These are phyloP conservation scores for Tympanoctomys barrerae DNA, from an alignment of 2,797 vertebrate genomes.

Conservation along the genomic window DNA sequence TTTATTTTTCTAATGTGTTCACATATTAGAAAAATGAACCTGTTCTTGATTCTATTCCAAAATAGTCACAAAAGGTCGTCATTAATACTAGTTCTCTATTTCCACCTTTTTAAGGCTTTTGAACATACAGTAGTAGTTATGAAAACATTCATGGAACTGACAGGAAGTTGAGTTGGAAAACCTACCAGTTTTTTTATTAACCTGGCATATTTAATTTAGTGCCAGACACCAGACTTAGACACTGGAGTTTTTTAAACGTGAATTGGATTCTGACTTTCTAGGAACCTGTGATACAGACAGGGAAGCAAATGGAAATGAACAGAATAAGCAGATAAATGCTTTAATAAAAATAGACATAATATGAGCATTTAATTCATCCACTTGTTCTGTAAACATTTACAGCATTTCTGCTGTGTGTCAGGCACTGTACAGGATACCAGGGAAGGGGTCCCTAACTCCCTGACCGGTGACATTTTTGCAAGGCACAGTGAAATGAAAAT, in stretches of 20 bases:
- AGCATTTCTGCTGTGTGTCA: conserved; percentile 16
- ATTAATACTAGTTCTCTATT: not conserved
- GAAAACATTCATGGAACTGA: not conserved
- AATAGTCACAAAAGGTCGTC: not conserved
- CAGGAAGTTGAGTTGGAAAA: not conserved
- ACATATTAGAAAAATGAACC: not conserved
- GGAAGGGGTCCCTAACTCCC: not conserved
- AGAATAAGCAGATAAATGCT: conserved; percentile 11
- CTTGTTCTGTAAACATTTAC: conserved; percentile 35
- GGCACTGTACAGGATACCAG: not conserved
- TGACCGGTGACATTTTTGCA: conserved; percentile 13
- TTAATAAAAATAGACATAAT: conserved; percentile 39
- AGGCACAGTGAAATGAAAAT: not conserved
- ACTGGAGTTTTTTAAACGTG: not conserved
- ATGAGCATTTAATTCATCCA: conserved; percentile 26
- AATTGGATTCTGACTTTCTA: conserved; percentile 52
- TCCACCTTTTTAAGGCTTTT: not conserved
- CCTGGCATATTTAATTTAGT: not conserved
- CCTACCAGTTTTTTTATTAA: conserved; percentile 6
- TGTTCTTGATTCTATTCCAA: not conserved
- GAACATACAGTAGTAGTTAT: not conserved
- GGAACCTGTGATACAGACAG: not conserved
- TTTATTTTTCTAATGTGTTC: not conserved
- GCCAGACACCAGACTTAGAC: not conserved
- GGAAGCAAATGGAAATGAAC: conserved; percentile 7